phyloP scores from a whole-genome alignment of 1,140 invertebrate genomes.

The Acyrthosiphon pisum region DNA sequence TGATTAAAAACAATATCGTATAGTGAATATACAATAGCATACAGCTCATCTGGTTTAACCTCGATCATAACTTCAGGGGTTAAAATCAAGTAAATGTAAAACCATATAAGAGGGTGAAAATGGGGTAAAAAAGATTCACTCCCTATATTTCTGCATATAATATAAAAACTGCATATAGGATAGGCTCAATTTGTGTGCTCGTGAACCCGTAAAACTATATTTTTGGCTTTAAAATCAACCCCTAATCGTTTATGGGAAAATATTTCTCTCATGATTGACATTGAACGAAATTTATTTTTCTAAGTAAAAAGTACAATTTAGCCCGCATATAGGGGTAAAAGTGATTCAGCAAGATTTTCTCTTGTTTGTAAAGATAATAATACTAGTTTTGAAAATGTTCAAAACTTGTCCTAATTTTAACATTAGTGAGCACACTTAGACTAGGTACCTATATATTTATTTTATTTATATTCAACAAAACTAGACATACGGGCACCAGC shows the following conservation, averaged over 20 bases:
- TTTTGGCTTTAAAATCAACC: constrained; percentile 46
- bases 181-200: constrained; percentile 3
- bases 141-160: constrained; percentile 37
- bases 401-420: constrained; percentile 52
- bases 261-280: constrained; percentile 39
- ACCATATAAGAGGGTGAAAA: constrained; percentile 53
- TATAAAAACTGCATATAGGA: constrained; percentile 28
- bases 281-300: constrained; percentile 31
- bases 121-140: constrained; percentile 39
- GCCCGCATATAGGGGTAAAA: constrained; percentile 50
- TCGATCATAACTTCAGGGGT: constrained; percentile 8
- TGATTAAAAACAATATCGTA: not conserved
- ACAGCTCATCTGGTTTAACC: constrained; percentile 4
- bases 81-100: constrained; percentile 36
- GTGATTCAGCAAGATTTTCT: constrained; percentile 54
- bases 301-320: constrained; percentile 36
- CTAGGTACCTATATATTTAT: constrained; percentile 7
- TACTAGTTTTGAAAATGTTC: constrained; percentile 37
- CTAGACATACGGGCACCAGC: constrained; percentile 56
- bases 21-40: not conserved
- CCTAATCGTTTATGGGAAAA: constrained; percentile 40
- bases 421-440: constrained; percentile 26
- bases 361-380: constrained; percentile 38
- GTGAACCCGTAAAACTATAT: constrained; percentile 27
- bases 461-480: constrained; percentile 31